Conservation (phyloP, 2,113 vertebrate species). For the Salvelinus fontinalis region DNA sequence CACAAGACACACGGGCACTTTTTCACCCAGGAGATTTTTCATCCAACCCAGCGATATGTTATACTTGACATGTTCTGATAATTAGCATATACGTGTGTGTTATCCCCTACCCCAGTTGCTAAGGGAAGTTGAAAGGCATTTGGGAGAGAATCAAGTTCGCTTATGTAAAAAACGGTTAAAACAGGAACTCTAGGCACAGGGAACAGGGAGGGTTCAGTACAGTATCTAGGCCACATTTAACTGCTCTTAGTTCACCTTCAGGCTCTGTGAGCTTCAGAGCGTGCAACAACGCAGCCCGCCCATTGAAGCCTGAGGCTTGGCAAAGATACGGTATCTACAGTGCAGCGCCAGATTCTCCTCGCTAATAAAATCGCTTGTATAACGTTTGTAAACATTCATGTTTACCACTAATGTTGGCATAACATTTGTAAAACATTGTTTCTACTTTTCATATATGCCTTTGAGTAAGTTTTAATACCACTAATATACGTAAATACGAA, state of each 20-base stretch:
- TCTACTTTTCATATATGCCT: no score
- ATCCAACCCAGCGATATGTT: no score
- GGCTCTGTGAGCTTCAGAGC: slow-evolving; percentile 5
- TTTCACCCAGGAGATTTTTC: background rate
- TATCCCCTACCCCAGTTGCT: background rate
- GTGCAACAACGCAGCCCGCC: background rate
- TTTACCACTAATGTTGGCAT: background rate
- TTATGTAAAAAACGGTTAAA: background rate
- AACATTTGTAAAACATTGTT: background rate
- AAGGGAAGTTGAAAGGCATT: background rate
- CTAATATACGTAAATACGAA: background rate
- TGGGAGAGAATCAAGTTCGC: background rate
- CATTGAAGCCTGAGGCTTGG: slow-evolving; percentile 10
- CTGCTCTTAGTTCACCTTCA: slow-evolving; percentile 20
- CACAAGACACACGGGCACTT: slow-evolving; percentile 9
- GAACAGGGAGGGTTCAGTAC: background rate
- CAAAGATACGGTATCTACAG: slow-evolving; percentile 4
- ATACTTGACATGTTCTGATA: no score
- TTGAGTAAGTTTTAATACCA: background rate
- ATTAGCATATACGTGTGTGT: background rate
- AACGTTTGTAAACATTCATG: background rate
- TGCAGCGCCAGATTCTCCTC: background rate
- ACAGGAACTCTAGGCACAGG: background rate
- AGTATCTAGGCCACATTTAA: slow-evolving; percentile 8
- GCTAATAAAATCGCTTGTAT: background rate